Evolutionary conservation across 2,113 vertebrate genomes (phyloP), one percentile per base, ranked within the genome.

Genomic region (Baryphthengus martii): DNA sequence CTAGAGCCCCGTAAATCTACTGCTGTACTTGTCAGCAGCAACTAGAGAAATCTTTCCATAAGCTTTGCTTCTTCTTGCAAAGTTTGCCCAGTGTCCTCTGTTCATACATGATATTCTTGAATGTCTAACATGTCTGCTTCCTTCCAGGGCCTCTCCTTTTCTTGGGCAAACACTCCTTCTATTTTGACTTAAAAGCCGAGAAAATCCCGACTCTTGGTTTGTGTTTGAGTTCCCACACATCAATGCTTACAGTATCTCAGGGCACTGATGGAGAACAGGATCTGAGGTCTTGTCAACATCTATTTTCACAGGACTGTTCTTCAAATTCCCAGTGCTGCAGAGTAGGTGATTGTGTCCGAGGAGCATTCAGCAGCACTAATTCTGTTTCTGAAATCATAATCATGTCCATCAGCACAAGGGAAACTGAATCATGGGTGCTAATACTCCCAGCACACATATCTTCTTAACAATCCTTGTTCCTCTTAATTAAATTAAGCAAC

Each of bases 111-210:
- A 85, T 53, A 87, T 95, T 45, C 52, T 55, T 66, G 74, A 83
- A 81, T 5, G 61, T 26, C 31, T 61, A 70, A 9, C n/a, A 12
- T 37, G 24, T 74, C 73, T 89, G 67, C 42, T 71, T 76, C 55
- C 55, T 89, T 80, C 44, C 83, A 77, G 42, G 20, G 45, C 68
- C 47, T 68, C 74, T 90, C 87, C 85, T 90, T 80, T 42, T 63
- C 81, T 75, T 90, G 95, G 78, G 79, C 71, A 97, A 97, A 97
- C 88, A 95, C 50, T 89, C 56, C 66, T 90, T 89, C 73, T 76
- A 35, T 96, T 95, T 81, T 37, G 6, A 74, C 71, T 39, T 78
- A 78, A 82, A 97, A 93, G 56, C 68, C 7, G 56, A 96, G 71
- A 90, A 95, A 95, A 91, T 53, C 93, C 74, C 17, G 14, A 68